These are phyloP conservation scores for Apocheima hispidaria DNA, from an alignment of 2,888 invertebrate genomes.

Conservation along the genomic window DNA sequence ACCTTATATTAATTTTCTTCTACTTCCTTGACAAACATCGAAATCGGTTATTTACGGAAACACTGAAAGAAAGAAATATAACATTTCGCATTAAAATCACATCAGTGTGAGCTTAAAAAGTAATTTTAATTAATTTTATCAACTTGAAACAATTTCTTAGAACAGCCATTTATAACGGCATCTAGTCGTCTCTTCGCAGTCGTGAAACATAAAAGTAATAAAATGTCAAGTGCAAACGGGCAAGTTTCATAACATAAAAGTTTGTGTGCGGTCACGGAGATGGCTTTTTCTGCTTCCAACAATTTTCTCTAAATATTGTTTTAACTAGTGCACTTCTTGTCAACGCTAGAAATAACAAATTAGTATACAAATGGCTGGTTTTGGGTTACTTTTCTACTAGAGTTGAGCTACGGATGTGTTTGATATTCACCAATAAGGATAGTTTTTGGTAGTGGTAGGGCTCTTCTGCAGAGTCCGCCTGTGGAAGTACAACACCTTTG, in stretches of 20 bases:
- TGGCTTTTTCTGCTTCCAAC: slow-evolving; percentile 66
- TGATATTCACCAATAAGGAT: too few species aligned
- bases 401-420: too few species aligned
- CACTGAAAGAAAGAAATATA: too few species aligned
- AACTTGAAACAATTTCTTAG: slow-evolving; percentile 7
- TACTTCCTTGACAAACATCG: too few species aligned
- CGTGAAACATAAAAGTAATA: slow-evolving; percentile 81
- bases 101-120: background rate
- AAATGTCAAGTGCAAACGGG: slow-evolving; percentile 78
- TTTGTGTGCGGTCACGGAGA: slow-evolving; percentile 66
- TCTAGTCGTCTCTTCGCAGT: slow-evolving; percentile 64
- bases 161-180: slow-evolving; percentile 56
- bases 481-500: too few species aligned
- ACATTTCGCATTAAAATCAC: background rate
- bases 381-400: too few species aligned
- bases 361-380: too few species aligned
- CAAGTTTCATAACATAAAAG: slow-evolving; percentile 79
- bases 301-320: slow-evolving; percentile 60
- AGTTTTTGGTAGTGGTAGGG: too few species aligned
- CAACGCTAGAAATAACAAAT: background rate
- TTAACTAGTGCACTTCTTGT: slow-evolving; percentile 7
- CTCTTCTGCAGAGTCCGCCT: too few species aligned
- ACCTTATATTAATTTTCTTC: too few species aligned
- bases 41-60: too few species aligned
- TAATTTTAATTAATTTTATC: background rate